These are phyloP conservation scores for Enteromius unitaeniatus DNA, from an alignment of 2,797 vertebrate genomes.

Conservation along the genomic window DNA sequence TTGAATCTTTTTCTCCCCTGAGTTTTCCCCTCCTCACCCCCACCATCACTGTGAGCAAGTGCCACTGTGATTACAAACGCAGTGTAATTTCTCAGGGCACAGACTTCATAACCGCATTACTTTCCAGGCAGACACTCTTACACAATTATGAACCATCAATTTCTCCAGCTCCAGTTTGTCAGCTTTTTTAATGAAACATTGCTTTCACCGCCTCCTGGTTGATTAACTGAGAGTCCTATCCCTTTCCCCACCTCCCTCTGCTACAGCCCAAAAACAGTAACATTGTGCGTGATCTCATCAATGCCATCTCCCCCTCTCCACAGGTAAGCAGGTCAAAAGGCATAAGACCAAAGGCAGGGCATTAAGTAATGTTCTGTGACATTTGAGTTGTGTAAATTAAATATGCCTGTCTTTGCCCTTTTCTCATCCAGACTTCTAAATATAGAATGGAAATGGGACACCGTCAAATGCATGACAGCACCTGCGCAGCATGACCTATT, in stretches of 20 bases:
- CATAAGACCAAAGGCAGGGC: constrained; percentile 43
- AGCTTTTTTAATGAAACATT: constrained; percentile 61
- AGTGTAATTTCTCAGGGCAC: constrained; percentile 55
- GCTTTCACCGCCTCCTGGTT: constrained; percentile 38
- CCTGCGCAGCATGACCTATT: constrained; percentile 43
- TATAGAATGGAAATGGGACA: constrained; percentile 46
- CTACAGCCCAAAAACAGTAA: constrained; percentile 4
- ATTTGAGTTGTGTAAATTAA: constrained; percentile 64
- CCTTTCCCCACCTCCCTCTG: background rate
- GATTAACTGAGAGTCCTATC: constrained; percentile 38
- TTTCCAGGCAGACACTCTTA: constrained; percentile 46
- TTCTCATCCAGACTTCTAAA: constrained; percentile 43
- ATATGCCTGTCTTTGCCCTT: constrained; percentile 64
- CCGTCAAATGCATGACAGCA: constrained; percentile 38
- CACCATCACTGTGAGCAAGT: constrained; percentile 24
- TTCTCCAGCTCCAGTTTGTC: constrained; percentile 52
- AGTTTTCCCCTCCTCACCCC: background rate
- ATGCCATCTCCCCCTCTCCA: constrained; percentile 1
- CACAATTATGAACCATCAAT: constrained; percentile 60
- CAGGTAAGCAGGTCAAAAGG: constrained; percentile 36
- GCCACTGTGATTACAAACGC: constrained; percentile 44
- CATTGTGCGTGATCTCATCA: background rate
- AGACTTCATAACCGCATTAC: constrained; percentile 52
- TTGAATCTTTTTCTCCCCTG: background rate
- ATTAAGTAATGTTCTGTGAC: constrained; percentile 61